Conservation (phyloP, 2,797 vertebrate species). For the Cuniculus paca region DNA sequence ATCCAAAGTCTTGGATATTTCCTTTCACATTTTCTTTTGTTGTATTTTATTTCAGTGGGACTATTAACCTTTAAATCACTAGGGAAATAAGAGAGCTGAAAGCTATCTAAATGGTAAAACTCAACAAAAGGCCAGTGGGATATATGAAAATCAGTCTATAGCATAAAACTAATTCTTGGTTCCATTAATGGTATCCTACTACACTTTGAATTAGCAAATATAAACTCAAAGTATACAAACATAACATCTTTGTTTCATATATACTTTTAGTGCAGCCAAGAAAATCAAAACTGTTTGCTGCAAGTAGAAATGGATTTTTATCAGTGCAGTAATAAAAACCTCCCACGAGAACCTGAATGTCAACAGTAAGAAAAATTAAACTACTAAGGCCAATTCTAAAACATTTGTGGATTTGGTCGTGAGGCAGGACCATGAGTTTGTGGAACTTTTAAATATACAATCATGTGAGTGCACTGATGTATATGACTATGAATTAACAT, state of each 20-base stretch:
- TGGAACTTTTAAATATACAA: constrained; percentile 36
- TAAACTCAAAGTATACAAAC: constrained; percentile 24
- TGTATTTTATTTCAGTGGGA: constrained; percentile 20
- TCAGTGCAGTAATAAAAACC: constrained; percentile 2
- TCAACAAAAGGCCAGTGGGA: constrained; percentile 24
- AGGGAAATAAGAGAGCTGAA: constrained; percentile 20
- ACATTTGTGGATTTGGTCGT: constrained; percentile 1
- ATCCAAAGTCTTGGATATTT: constrained; percentile 17
- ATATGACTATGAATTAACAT: neutral
- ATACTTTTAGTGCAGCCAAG: constrained; percentile 4
- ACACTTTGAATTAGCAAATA: constrained; percentile 63
- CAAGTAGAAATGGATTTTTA: constrained; percentile 62
- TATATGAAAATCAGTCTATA: constrained; percentile 5
- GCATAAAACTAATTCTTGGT: constrained; percentile 29
- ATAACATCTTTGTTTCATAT: constrained; percentile 58
- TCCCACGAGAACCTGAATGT: constrained; percentile 51
- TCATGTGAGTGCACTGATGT: neutral
- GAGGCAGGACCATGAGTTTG: neutral
- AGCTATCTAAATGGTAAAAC: constrained; percentile 42
- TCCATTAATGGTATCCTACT: neutral
- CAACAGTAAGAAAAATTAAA: constrained; percentile 57
- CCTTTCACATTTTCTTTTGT: neutral
- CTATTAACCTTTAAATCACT: constrained; percentile 56
- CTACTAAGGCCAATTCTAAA: constrained; percentile 58
- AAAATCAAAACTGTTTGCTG: constrained; percentile 67